Evolutionary conservation across 2,113 vertebrate species (phyloP).

Genomic region (Oncorhynchus tshawytscha): DNA sequence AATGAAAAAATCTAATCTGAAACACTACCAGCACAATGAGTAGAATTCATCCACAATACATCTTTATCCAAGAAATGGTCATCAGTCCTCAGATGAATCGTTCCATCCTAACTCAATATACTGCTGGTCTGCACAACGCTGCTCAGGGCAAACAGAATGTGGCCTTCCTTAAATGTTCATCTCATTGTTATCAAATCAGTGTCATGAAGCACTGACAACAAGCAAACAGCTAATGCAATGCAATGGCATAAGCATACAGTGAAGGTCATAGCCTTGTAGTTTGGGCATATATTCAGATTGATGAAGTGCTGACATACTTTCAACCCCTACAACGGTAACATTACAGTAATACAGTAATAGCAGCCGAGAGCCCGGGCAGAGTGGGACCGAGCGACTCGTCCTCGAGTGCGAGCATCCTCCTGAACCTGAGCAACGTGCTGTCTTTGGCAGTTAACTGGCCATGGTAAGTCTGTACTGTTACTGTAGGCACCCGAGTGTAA

Average conservation of each 20-base stretch:
- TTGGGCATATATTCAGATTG: conserved; percentile 11
- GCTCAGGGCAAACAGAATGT: conserved; percentile 35
- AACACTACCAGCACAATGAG: too few relatives aligned
- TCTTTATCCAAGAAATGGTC: conserved; percentile 30
- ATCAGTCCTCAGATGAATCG: conserved; percentile 22
- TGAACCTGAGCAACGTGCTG: neutral
- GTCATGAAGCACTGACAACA: conserved; percentile 28
- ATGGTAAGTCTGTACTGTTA: neutral
- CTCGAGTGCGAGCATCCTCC: neutral
- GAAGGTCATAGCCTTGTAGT: conserved; percentile 35
- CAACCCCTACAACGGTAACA: conserved; percentile 3
- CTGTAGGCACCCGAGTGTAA: neutral
- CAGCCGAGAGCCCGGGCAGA: neutral
- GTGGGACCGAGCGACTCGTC: neutral
- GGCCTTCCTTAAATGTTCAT: conserved; percentile 65
- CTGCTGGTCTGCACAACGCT: conserved; percentile 22
- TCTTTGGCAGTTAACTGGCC: neutral
- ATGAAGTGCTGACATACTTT: conserved; percentile 33
- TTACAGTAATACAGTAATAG: neutral
- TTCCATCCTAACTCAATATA: conserved; percentile 41
- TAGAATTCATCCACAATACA: neutral
- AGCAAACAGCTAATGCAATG: conserved; percentile 24
- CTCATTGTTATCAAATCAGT: conserved; percentile 57
- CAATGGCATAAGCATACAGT: neutral
- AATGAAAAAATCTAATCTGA: neutral